Evolutionary conservation across 1,140 invertebrate species (phyloP), one percentile per base, ranked within the genome.

Genomic region (Reticulitermes speratus): DNA sequence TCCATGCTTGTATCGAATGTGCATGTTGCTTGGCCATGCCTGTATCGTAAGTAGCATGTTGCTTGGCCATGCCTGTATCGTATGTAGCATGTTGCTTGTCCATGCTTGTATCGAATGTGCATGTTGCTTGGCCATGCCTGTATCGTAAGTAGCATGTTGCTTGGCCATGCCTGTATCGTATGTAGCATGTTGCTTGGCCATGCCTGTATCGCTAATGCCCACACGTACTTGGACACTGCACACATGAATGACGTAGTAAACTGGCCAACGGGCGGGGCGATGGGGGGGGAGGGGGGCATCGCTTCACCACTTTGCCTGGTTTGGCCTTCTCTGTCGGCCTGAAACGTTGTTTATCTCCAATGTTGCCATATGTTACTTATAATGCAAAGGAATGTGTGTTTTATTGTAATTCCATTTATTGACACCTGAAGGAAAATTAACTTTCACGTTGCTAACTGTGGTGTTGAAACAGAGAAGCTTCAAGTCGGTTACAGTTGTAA

Each of bases 211-310:
- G 21, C 38, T 38, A 38, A 14, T 75, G n/a, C 65, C 25, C 65
- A n/a, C 65, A 30, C 65, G n/a, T 25, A 30, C 65, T 14, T 30
- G 65, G 25, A 75, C 65, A 30, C 65, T 30, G n/a, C 65, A 75
- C n/a, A 75, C n/a, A 75, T 75, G 65, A 75, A 75, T 75, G 65
- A 75, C 65, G 65, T 75, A 75, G 65, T 75, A n/a, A 75, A 25
- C 25, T 75, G 65, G 9, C 25, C 8, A 25, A 9, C 14, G 55
- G 1, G 55, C 1, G 55, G 55, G 1, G 55, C 1, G 55, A 23
- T 2, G 25, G 25, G 65, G 65, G 25, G n/a, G 65, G 8, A 11
- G 25, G n/a, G n/a, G n/a, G 8, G n/a, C 1, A 16, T 23, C 21
- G 25, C 21, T n/a, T n/a, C 65, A 30, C n/a, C 65, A 30, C n/a